phyloP scores from a whole-genome alignment of 1,140 invertebrate genomes.

The Lucilia cuprina region DNA sequence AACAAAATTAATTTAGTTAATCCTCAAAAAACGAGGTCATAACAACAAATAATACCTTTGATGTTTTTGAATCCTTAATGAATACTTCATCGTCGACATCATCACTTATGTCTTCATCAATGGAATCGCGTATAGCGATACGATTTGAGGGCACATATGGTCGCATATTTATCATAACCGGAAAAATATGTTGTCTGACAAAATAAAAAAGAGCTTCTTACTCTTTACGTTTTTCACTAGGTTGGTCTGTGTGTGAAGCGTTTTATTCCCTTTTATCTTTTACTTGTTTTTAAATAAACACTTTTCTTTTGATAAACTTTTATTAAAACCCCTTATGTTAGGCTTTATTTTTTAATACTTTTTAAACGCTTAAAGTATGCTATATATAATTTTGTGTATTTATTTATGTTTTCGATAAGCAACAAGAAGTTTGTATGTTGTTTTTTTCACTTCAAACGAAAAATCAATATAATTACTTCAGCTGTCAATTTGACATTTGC shows the following conservation, averaged over 20 bases:
- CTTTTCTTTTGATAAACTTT: background rate
- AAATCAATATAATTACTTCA: constrained; percentile 17
- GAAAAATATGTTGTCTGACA: background rate
- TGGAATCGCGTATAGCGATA: constrained; percentile 60
- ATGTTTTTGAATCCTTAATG: constrained; percentile 73
- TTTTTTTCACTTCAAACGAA: background rate
- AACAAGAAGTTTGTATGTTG: background rate
- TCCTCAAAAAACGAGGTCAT: background rate
- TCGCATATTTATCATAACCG: constrained; percentile 59
- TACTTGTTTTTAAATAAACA: background rate
- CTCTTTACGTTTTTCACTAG: background rate
- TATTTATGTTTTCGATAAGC: background rate
- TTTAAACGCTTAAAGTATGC: background rate
- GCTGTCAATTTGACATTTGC: background rate
- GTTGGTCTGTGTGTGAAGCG: background rate
- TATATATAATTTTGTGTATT: background rate
- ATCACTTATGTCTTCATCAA: constrained; percentile 60
- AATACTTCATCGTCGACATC: constrained; percentile 83
- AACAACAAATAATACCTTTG: constrained; percentile 47
- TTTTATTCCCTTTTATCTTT: background rate
- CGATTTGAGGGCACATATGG: constrained; percentile 62
- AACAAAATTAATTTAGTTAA: background rate
- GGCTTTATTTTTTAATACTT: background rate
- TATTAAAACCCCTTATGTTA: background rate
- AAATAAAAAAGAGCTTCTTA: background rate